These are phyloP conservation scores for Cydia fagiglandana DNA, from an alignment of 1,140 invertebrate species.

Conservation along the genomic window DNA sequence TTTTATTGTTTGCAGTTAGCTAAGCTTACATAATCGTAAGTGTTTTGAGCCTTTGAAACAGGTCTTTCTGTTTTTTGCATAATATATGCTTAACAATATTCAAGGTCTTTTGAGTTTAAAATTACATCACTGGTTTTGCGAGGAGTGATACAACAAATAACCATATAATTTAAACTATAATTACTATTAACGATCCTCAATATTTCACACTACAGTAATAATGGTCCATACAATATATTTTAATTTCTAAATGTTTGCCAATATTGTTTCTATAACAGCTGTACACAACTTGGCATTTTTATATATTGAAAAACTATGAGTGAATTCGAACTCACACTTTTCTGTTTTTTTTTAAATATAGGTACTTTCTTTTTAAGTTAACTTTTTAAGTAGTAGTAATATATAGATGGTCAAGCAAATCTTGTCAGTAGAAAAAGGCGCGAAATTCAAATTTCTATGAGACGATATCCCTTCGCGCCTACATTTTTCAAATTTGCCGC, in stretches of 20 bases:
- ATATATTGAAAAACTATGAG: no score
- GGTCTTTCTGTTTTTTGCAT: slow-evolving; percentile 40
- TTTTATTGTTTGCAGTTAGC: background rate
- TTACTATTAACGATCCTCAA: background rate
- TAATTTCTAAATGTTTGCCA: background rate
- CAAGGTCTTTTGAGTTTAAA: slow-evolving; percentile 38
- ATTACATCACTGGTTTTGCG: background rate
- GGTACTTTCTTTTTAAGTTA: no score
- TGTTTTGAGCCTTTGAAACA: slow-evolving; percentile 30
- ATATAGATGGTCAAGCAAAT: no score
- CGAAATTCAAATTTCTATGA: no score
- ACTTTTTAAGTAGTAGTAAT: no score
- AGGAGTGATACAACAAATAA: background rate
- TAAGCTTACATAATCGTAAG: slow-evolving; percentile 41
- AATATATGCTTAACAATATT: slow-evolving; percentile 33
- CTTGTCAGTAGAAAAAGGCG: no score
- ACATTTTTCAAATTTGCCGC: no score
- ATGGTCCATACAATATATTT: background rate
- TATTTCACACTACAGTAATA: background rate
- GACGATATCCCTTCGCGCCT: no score
- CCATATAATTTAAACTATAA: background rate
- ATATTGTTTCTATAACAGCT: no score
- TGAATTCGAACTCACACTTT: no score
- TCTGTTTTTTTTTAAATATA: no score
- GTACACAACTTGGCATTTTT: no score